phyloP scores from a whole-genome alignment of 2,797 vertebrate genomes.

The Molothrus aeneus region DNA sequence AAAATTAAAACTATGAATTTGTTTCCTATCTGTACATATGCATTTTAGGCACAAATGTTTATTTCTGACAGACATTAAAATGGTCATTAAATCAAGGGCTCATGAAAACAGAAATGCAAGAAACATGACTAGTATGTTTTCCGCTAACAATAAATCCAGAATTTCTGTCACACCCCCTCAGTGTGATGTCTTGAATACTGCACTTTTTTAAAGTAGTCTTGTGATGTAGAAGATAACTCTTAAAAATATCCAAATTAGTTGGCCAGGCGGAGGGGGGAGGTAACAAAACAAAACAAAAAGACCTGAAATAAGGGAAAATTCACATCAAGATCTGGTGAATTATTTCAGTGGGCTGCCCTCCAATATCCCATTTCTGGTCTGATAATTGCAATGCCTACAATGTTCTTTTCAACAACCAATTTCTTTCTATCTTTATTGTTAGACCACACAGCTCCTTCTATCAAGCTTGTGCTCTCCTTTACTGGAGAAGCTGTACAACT shows the following conservation, averaged over 20 bases:
- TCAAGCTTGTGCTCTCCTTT: not conserved
- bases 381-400: not conserved
- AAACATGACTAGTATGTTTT: not conserved
- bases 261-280: rapidly evolving
- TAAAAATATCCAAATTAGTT: not conserved
- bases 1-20: not conserved
- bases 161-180: not conserved
- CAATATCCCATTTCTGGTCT: not conserved
- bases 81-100: not conserved
- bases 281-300: not conserved
- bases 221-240: not conserved
- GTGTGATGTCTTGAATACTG: not conserved
- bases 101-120: not conserved
- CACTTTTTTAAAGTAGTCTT: not conserved
- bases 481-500: not conserved
- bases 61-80: not conserved
- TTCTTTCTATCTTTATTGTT: not conserved
- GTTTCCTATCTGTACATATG: not conserved
- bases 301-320: not conserved
- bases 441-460: not conserved
- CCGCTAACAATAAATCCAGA: not conserved
- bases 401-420: not conserved
- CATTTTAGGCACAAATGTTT: not conserved
- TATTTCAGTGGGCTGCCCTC: not conserved
- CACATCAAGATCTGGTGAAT: not conserved